Evolutionary conservation across 2,888 invertebrate species (phyloP), one percentile per base, ranked within the genome.

Genomic region (Galeopsomyia nigrocyanea): DNA sequence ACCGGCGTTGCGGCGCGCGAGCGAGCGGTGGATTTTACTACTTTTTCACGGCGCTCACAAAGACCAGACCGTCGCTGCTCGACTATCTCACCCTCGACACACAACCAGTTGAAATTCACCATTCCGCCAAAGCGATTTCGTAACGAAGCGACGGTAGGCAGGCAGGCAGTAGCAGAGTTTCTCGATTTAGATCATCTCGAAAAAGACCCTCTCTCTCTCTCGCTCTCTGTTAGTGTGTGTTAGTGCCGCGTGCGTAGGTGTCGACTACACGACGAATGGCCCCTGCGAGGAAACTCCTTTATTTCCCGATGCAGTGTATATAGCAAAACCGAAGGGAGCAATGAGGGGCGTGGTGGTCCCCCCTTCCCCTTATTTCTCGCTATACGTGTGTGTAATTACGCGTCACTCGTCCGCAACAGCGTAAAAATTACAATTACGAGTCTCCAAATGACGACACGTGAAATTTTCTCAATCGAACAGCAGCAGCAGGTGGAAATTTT

Each of bases 31-130:
- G 81, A 83, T 85, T 86, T 85, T 86, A 86, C 80, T 84, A 84
- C 85, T 86, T 85, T 86, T 85, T 85, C 84, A 86, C 86, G 83
- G 83, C 85, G 83, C 80, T 83, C 84, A 82, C 85, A 86, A 86
- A 86, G 82, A 3, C 39, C 13, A 39, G 3, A 31, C 7, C 68
- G 65, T 64, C 53, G 64, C 16, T 57, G n/a, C 58, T 26, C 56
- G 47, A n/a, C 22, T 51, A 22, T 60, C 51, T 46, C 47, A 57
- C 61, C 53, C 58, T 61, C 49, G 39, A 39, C 26, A 26, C 26
- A 39, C 39, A 39, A 10, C 39, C 5, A 39, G 39, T 39, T 39
- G 10, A 39, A 39, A 39, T 39, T 50, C 69, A 62, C 71, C 50
- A 46, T 64, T 39, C 13, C 39, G 10, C 7, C 39, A 7, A 39